phyloP scores from a whole-genome alignment of 2,797 vertebrate species.

The Mus minutoides region DNA sequence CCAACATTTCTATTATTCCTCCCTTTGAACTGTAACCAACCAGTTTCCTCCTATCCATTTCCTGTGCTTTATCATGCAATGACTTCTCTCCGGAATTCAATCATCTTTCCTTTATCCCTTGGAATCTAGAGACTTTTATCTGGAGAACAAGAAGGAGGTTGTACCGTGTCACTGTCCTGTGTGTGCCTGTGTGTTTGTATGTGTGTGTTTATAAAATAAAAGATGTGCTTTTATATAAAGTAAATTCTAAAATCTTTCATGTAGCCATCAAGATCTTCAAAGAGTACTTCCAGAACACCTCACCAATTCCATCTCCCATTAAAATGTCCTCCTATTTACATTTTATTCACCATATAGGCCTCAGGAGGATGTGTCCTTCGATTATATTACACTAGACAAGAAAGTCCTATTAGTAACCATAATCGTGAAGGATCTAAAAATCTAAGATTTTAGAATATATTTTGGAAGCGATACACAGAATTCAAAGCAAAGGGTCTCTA shows the following conservation, averaged over 20 bases:
- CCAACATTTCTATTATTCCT: slow-evolving; percentile 59
- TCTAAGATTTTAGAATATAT: not conserved
- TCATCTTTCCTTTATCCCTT: not conserved
- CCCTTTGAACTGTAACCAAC: slow-evolving; percentile 7
- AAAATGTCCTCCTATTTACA: not conserved
- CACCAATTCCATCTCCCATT: not conserved
- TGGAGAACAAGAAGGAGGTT: slow-evolving; percentile 18
- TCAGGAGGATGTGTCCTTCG: not conserved
- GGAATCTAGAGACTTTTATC: slow-evolving; percentile 14
- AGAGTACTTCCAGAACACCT: not conserved
- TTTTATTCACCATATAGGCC: not conserved
- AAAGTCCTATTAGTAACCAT: not conserved
- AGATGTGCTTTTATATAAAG: not conserved
- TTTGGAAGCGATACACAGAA: slow-evolving; percentile 13
- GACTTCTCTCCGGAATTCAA: not conserved
- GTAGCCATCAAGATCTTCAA: slow-evolving; percentile 34
- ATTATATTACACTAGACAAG: not conserved
- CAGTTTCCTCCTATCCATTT: not conserved
- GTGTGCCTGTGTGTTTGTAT: too few species aligned
- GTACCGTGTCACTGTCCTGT: not conserved
- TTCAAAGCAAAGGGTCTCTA: not conserved
- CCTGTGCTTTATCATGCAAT: not conserved
- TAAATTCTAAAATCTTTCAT: slow-evolving; percentile 28
- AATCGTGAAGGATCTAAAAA: not conserved
- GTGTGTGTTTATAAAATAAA: not conserved